phyloP scores from a whole-genome alignment of 2,888 invertebrate species.

The Morinoia aosen region DNA sequence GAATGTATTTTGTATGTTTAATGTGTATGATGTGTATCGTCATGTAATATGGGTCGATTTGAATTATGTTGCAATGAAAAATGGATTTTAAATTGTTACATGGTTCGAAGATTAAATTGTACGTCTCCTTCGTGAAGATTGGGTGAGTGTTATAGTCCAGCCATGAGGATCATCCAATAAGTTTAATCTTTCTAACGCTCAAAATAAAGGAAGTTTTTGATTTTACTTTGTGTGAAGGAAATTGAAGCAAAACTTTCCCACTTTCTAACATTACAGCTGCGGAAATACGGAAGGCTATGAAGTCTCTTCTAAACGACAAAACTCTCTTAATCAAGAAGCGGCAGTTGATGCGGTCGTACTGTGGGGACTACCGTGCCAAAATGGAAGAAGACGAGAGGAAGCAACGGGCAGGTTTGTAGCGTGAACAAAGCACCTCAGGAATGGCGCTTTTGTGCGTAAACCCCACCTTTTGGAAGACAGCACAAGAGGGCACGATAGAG shows the following conservation, averaged over 20 bases:
- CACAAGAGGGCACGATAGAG: no score
- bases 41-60: no score
- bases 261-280: constrained; percentile 70
- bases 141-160: no score
- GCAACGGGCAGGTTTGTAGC: constrained; percentile 71
- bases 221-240: background rate
- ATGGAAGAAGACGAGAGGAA: constrained; percentile 84
- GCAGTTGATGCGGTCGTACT: constrained; percentile 83
- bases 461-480: no score
- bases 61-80: no score
- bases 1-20: no score
- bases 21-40: no score
- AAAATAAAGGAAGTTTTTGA: background rate
- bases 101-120: no score
- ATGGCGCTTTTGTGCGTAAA: no score
- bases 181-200: background rate
- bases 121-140: no score
- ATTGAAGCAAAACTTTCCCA: background rate
- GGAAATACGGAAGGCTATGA: constrained; percentile 79
- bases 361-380: constrained; percentile 86
- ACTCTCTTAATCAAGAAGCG: constrained; percentile 83
- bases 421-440: background rate
- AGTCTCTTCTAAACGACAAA: constrained; percentile 80
- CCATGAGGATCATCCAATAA: background rate
- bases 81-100: no score